Conservation (phyloP, 2,888 invertebrate genomes). For the Orchesella flavescens region DNA sequence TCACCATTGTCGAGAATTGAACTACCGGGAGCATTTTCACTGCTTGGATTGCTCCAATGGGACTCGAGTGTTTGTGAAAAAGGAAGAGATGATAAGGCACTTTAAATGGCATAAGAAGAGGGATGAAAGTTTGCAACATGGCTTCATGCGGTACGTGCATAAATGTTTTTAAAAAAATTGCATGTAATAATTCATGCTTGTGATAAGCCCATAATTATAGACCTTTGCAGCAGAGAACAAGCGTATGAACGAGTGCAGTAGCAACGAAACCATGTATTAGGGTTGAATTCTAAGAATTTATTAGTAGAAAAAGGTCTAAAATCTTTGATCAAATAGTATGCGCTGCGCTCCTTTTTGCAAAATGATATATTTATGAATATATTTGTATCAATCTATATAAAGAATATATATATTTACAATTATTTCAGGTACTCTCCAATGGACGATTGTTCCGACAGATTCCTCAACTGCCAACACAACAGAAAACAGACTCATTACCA, state of each 20-base stretch:
- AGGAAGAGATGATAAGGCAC: slow-evolving; percentile 98
- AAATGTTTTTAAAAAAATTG: slow-evolving; percentile 1
- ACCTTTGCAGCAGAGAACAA: slow-evolving; percentile 50
- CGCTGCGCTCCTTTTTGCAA: no score
- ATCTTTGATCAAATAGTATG: no score
- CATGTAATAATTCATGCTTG: neutral
- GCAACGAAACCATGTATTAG: no score
- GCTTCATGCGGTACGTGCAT: slow-evolving; percentile 82
- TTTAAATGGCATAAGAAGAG: slow-evolving; percentile 99
- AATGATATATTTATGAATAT: no score
- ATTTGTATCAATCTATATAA: no score
- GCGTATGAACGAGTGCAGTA: neutral
- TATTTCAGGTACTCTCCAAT: slow-evolving; percentile 84
- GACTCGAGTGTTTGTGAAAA: slow-evolving; percentile 92
- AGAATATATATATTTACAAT: neutral
- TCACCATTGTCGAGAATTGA: slow-evolving; percentile 89
- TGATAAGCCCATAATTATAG: slow-evolving; percentile 10
- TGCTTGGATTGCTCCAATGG: slow-evolving; percentile 83
- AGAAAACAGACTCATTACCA: slow-evolving; percentile 97
- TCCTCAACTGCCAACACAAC: slow-evolving; percentile 89
- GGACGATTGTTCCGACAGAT: slow-evolving; percentile 93
- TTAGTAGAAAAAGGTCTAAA: no score
- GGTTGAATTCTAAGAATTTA: no score
- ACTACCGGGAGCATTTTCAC: slow-evolving; percentile 96
- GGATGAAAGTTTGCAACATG: slow-evolving; percentile 95